These are phyloP conservation scores for Coluber constrictor DNA, from an alignment of 2,797 vertebrate species.

Conservation along the genomic window DNA sequence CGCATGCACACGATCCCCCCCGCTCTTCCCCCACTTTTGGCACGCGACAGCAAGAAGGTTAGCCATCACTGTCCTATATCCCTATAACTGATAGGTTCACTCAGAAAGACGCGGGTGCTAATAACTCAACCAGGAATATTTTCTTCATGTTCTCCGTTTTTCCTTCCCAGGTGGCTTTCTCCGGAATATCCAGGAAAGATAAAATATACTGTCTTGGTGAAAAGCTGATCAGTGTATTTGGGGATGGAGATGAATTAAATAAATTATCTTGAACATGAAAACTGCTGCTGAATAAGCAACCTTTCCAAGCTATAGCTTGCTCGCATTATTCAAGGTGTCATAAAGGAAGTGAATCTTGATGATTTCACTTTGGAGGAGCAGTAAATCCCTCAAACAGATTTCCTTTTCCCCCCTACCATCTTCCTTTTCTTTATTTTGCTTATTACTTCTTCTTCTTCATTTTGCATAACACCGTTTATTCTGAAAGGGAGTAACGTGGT, in stretches of 20 bases:
- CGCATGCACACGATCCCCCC: too few species aligned
- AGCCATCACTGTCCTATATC: not conserved
- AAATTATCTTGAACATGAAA: not conserved
- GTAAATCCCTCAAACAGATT: not conserved
- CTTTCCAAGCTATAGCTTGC: not conserved
- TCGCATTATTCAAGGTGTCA: not conserved
- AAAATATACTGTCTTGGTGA: not conserved
- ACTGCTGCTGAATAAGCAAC: not conserved
- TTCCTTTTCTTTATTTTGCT: not conserved
- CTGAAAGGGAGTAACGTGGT: not conserved
- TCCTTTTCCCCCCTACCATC: accelerated
- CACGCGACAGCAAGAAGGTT: too few species aligned
- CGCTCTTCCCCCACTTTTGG: too few species aligned
- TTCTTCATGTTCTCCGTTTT: not conserved
- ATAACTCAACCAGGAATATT: not conserved
- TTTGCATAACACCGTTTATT: not conserved
- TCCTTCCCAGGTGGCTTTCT: slow-evolving; percentile 53
- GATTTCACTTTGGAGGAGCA: not conserved
- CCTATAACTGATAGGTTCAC: not conserved
- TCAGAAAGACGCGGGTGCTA: not conserved
- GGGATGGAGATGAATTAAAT: not conserved
- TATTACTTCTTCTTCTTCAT: not conserved
- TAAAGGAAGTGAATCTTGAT: not conserved
- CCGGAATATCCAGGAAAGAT: slow-evolving; percentile 34
- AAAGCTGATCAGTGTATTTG: not conserved